These are phyloP conservation scores for Drosophila funebris DNA, from an alignment of 1,140 invertebrate genomes.

Conservation along the genomic window DNA sequence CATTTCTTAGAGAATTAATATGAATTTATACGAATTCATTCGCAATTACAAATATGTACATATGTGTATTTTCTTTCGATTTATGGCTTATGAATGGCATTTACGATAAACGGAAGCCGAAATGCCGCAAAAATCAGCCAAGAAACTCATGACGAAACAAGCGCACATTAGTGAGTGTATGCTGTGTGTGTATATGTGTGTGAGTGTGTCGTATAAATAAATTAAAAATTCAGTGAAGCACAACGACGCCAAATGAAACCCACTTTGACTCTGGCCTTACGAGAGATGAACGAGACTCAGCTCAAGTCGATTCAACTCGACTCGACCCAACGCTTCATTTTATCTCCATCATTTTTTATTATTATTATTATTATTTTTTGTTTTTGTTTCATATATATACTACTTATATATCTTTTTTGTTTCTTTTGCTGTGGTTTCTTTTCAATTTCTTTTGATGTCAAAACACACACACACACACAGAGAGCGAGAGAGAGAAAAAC, in stretches of 20 bases:
- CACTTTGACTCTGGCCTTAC: conserved; percentile 39
- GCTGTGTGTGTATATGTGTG: conserved; percentile 7
- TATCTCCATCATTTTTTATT: conserved; percentile 10
- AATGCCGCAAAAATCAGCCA: conserved; percentile 13
- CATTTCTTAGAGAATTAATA: background rate
- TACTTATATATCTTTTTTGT: conserved; percentile 3
- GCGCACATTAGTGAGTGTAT: conserved; percentile 3
- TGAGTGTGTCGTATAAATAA: conserved; percentile 60
- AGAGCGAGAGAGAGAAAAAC: conserved; percentile 13
- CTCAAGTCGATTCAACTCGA: background rate
- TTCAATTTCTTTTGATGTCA: conserved; percentile 75
- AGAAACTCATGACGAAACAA: conserved; percentile 25
- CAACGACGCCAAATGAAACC: conserved; percentile 62
- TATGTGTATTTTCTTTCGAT: conserved; percentile 13
- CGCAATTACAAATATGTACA: conserved; percentile 27
- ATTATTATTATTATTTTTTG: conserved; percentile 43
- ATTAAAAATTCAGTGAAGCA: conserved; percentile 71
- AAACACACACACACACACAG: conserved; percentile 58
- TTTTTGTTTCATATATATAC: conserved; percentile 10
- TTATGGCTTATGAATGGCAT: conserved; percentile 38
- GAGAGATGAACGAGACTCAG: conserved; percentile 30
- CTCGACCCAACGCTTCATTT: conserved; percentile 18
- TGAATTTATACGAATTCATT: conserved; percentile 30
- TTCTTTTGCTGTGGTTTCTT: conserved; percentile 54
- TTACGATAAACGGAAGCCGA: conserved; percentile 42